Conservation (phyloP, 2,113 vertebrate genomes). For the Mungos mungo region DNA sequence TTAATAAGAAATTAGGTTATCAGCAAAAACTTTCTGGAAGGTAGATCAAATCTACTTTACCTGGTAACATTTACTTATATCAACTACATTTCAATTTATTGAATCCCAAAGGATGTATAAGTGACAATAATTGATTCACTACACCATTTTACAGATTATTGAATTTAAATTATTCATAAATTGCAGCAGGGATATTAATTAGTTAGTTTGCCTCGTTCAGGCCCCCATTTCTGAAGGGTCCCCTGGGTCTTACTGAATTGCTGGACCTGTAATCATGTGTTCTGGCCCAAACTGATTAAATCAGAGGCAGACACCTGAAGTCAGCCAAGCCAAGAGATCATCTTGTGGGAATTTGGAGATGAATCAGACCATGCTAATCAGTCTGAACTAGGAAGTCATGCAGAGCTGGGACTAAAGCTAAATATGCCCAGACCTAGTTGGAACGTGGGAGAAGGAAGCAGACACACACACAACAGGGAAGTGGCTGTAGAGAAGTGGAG, state of each 20-base stretch:
- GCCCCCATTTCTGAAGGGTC: not conserved
- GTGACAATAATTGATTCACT: conserved; percentile 52
- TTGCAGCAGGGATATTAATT: conserved; percentile 25
- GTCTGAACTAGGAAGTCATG: not conserved
- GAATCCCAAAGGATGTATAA: not conserved
- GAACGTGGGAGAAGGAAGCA: not conserved
- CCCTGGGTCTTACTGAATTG: not conserved
- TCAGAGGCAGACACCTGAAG: not conserved
- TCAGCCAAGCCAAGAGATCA: not conserved
- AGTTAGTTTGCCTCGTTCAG: not conserved
- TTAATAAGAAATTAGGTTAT: conserved; percentile 2
- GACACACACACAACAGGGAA: not conserved
- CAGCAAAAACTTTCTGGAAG: conserved; percentile 21
- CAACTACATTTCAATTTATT: conserved; percentile 30
- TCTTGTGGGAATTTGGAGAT: conserved; percentile 16
- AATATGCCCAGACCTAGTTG: not conserved
- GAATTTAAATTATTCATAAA: conserved; percentile 45
- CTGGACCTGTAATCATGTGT: not conserved
- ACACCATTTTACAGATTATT: conserved; percentile 27
- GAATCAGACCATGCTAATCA: not conserved
- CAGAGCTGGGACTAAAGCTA: not conserved
- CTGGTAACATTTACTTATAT: conserved; percentile 36
- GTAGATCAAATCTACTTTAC: not conserved
- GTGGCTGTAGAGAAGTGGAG: not conserved
- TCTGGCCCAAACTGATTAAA: not conserved